phyloP scores from a whole-genome alignment of 2,797 vertebrate species.

The Craterocephalus amniculus region DNA sequence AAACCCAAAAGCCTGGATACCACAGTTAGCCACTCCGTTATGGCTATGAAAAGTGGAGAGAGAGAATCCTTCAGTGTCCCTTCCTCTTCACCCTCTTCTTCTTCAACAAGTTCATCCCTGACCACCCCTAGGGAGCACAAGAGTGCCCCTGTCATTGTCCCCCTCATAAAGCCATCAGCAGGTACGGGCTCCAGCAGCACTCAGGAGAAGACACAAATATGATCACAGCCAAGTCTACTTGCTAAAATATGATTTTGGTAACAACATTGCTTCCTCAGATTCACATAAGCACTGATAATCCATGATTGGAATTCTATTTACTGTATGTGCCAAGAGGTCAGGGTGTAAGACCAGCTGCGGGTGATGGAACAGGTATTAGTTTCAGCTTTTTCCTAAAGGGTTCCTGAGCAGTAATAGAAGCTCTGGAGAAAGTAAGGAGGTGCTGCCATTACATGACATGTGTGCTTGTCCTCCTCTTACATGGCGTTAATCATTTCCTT shows the following conservation, averaged over 20 bases:
- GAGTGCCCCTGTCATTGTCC: conserved; percentile 93
- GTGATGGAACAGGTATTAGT: conserved; percentile 13
- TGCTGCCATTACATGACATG: conserved; percentile 12
- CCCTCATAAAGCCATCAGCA: conserved; percentile 97
- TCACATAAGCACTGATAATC: conserved; percentile 9
- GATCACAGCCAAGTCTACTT: not conserved
- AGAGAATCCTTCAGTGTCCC: conserved; percentile 83
- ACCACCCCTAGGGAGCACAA: conserved; percentile 90
- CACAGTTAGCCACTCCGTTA: conserved; percentile 87
- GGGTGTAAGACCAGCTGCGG: conserved; percentile 8
- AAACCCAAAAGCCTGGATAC: conserved; percentile 89
- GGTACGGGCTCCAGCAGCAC: conserved; percentile 78
- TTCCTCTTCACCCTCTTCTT: conserved; percentile 82
- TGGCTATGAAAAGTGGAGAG: conserved; percentile 89
- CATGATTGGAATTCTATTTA: conserved; percentile 2
- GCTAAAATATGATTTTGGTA: not conserved
- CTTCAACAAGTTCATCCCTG: conserved; percentile 82
- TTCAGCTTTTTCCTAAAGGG: conserved; percentile 23
- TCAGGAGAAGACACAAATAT: not conserved
- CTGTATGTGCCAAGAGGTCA: conserved; percentile 19
- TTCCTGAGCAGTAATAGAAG: conserved; percentile 21
- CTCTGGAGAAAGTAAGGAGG: conserved; percentile 9
- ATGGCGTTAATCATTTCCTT: conserved; percentile 8
- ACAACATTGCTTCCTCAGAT: not conserved
- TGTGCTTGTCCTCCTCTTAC: not conserved